Conservation (phyloP, 1,140 invertebrate species). For the Bombus affinis region DNA sequence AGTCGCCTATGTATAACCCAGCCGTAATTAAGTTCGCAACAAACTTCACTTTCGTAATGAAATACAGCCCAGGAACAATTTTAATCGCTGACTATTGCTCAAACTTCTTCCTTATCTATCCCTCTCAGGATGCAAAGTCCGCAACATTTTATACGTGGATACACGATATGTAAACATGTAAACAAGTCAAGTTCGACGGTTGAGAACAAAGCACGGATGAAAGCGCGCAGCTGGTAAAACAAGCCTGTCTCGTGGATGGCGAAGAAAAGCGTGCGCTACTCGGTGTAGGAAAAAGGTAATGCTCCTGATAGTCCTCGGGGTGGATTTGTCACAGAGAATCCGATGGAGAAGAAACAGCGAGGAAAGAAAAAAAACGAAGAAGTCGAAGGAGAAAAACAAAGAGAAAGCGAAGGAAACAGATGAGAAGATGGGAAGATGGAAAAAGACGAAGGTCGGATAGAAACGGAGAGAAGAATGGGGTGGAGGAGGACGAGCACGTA, state of each 20-base stretch:
- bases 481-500: conserved; percentile 66
- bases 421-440: too few species aligned
- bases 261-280: background rate
- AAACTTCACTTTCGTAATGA: background rate
- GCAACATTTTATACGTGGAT: background rate
- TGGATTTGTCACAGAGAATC: conserved; percentile 66
- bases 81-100: background rate
- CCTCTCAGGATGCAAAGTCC: background rate
- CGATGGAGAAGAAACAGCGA: background rate
- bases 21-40: background rate
- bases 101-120: background rate
- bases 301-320: conserved; percentile 18
- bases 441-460: background rate
- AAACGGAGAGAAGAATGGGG: background rate
- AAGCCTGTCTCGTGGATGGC: background rate
- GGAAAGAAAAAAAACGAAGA: background rate
- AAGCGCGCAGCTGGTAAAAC: background rate
- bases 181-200: background rate
- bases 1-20: background rate
- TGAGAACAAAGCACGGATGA: background rate
- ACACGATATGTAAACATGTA: background rate
- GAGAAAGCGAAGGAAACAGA: background rate
- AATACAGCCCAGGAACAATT: background rate
- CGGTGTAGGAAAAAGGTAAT: background rate
- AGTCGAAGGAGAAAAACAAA: background rate